Evolutionary conservation across 2,113 vertebrate genomes (phyloP).

Genomic region (Poecilia latipinna): DNA sequence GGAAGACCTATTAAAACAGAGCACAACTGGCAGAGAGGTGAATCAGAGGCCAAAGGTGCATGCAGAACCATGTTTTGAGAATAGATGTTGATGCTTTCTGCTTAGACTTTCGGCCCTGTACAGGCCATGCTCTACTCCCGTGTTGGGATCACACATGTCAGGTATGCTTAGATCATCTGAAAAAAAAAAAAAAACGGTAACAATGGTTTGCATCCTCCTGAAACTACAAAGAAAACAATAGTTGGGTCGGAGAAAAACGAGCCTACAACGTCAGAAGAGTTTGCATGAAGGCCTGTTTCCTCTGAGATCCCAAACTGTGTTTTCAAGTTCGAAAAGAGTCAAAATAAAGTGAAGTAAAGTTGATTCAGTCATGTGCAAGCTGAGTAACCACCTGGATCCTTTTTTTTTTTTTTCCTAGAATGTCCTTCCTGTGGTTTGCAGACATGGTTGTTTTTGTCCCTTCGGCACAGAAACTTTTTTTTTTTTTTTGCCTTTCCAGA

Average conservation of each 20-base stretch:
- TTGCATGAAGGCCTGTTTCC: slow-evolving; percentile 19
- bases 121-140: too few relatives aligned
- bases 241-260: slow-evolving; percentile 20
- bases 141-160: neutral
- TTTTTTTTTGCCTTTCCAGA: neutral
- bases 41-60: slow-evolving; percentile 37
- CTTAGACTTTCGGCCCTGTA: neutral
- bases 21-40: slow-evolving; percentile 24
- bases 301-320: neutral
- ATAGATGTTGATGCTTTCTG: slow-evolving; percentile 10
- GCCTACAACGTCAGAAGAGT: slow-evolving; percentile 25
- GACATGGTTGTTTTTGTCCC: neutral
- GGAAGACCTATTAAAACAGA: neutral
- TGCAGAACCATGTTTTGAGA: slow-evolving; percentile 1
- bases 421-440: neutral
- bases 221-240: slow-evolving; percentile 39
- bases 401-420: neutral
- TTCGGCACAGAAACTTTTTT: neutral
- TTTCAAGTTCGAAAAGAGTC: neutral
- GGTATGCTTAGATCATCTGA: neutral
- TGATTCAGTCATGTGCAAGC: neutral
- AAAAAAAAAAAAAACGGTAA: neutral
- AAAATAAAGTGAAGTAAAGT: neutral
- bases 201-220: slow-evolving; percentile 3
- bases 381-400: neutral